Evolutionary conservation across 2,888 invertebrate species (phyloP), one percentile per base, ranked within the genome.

Genomic region (Syritta pipiens): DNA sequence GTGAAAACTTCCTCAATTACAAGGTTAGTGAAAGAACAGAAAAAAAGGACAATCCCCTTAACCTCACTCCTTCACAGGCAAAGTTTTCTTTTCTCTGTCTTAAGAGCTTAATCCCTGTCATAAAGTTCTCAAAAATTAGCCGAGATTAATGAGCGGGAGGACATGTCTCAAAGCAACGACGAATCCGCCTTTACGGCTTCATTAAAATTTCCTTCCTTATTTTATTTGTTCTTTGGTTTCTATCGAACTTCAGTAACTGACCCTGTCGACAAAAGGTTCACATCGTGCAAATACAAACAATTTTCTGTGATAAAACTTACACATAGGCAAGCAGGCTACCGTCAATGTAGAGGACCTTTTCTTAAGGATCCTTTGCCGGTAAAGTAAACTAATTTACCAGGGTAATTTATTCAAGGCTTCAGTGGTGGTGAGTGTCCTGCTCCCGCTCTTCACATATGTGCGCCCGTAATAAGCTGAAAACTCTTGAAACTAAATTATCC

Each of bases 401-500:
- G 26, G 37, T 55, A n/a, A n/a, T n/a, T n/a, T n/a, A n/a, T n/a
- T n/a, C n/a, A n/a, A n/a, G n/a, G n/a, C n/a, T 59, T 60, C 3
- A 22, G 48, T 30, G 9, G 2, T 5, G 1, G 12, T 22, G 7
- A n/a, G 2, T 4, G n/a, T n/a, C 30, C 20, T 20, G 10, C 22
- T 32, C 17, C 17, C 7, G 42, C 40, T 44, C 46, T 30, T 42
- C 57, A 30, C 19, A n/a, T 60, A 55, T 68, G 62, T 65, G 65
- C 30, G 48, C 24, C 65, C 32, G 57, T 55, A 60, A 60, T 71
- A 51, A 60, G 59, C 40, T 65, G 53, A 19, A 67, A 79, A 79
- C 42, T 79, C 65, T 77, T 28, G 57, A 68, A 74, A 74, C 74
- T 60, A 55, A 72, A 72, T 79, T 67, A 62, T 74, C 62, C 60